phyloP scores from a whole-genome alignment of 2,888 invertebrate species.

The Eupithecia insigniata region DNA sequence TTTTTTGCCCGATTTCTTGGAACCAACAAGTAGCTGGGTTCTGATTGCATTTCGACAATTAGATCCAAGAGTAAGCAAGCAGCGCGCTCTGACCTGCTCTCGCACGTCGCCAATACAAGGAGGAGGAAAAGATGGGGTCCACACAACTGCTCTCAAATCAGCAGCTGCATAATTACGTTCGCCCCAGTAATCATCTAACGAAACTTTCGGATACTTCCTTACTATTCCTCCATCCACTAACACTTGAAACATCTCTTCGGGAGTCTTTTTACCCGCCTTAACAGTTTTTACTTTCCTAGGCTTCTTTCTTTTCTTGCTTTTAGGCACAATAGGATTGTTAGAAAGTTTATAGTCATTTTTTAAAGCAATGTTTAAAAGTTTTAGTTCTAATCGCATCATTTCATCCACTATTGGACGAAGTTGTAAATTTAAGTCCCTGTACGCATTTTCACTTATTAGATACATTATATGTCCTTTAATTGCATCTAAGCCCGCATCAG shows the following conservation, averaged over 20 bases:
- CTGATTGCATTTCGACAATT: conserved; percentile 71
- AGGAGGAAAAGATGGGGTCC: conserved; percentile 77
- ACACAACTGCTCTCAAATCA: conserved; percentile 72
- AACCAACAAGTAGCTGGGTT: conserved; percentile 88
- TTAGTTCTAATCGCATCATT: conserved; percentile 85
- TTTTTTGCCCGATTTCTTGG: conserved; percentile 88
- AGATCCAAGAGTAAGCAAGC: conserved; percentile 84
- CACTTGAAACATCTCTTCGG: conserved; percentile 88
- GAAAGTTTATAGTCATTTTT: conserved; percentile 66
- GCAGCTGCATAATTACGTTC: conserved; percentile 86
- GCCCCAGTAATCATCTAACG: conserved; percentile 87
- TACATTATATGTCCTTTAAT: conserved; percentile 86
- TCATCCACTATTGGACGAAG: conserved; percentile 88
- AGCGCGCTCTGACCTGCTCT: conserved; percentile 85
- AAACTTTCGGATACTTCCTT: conserved; percentile 83
- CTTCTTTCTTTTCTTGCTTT: conserved; percentile 67
- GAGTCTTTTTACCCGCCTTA: conserved; percentile 86
- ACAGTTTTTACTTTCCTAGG: conserved; percentile 77
- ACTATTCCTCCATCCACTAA: conserved; percentile 89
- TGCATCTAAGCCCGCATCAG: conserved; percentile 82
- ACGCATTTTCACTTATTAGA: conserved; percentile 86
- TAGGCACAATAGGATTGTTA: conserved; percentile 54
- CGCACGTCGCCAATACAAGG: conserved; percentile 85
- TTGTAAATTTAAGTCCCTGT: conserved; percentile 86
- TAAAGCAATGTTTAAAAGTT: conserved; percentile 80